These are phyloP conservation scores for Empidonax alnorum DNA, from an alignment of 2,113 vertebrate genomes.

Conservation along the genomic window DNA sequence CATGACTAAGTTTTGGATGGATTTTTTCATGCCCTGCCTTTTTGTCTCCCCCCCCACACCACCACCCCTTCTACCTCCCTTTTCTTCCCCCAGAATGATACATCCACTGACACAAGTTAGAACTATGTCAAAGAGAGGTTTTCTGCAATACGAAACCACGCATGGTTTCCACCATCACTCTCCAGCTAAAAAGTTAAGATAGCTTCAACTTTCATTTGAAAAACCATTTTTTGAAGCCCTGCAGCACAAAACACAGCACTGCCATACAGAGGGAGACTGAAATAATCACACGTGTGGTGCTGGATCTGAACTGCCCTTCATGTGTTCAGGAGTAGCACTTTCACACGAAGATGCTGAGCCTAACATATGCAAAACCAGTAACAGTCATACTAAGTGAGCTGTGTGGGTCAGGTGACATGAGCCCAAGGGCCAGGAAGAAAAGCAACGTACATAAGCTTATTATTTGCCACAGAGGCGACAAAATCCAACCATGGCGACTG, in stretches of 20 bases:
- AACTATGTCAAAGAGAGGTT: background rate
- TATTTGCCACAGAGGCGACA: background rate
- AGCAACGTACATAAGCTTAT: background rate
- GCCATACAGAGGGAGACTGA: background rate
- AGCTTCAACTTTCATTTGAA: background rate
- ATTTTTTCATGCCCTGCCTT: background rate
- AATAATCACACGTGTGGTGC: background rate
- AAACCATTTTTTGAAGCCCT: background rate
- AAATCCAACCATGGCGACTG: rapidly evolving
- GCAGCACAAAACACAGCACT: background rate
- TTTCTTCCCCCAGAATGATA: background rate
- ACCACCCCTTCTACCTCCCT: no score
- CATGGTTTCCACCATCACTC: background rate
- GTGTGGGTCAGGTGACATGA: background rate
- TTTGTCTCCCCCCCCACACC: no score
- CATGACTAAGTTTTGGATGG: background rate
- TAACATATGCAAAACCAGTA: background rate
- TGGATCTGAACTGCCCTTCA: background rate
- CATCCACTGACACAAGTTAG: background rate
- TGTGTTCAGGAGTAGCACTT: background rate
- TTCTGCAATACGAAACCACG: background rate
- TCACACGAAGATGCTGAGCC: background rate
- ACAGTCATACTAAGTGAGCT: background rate
- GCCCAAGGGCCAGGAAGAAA: background rate
- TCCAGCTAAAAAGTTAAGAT: background rate